Evolutionary conservation across 2,113 vertebrate species (phyloP).

Genomic region (Scatophagus argus): DNA sequence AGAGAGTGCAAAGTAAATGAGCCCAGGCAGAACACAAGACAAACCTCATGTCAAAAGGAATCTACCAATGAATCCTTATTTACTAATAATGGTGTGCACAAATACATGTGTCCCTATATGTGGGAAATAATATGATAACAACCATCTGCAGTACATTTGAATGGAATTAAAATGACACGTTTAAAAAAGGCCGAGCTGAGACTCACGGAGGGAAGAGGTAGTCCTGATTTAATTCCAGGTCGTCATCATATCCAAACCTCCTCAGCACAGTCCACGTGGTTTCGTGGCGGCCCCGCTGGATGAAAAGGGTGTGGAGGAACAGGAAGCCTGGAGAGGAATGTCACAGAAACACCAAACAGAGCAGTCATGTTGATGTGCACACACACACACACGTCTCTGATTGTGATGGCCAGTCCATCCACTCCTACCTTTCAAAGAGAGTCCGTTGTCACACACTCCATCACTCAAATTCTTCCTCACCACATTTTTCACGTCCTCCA

Average conservation of each 20-base stretch:
- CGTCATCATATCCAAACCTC: conserved; percentile 96
- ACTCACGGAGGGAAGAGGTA: conserved; percentile 95
- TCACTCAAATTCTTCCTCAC: conserved; percentile 94
- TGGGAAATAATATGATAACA: too few species aligned
- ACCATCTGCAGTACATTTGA: too few species aligned
- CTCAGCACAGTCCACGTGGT: conserved; percentile 97
- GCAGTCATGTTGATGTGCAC: not conserved
- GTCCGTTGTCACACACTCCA: conserved; percentile 91
- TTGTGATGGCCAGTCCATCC: too few species aligned
- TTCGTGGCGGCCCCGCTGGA: conserved; percentile 97
- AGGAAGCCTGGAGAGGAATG: conserved; percentile 89
- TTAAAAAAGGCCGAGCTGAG: too few species aligned
- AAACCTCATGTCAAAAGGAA: too few species aligned
- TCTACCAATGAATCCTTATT: not conserved
- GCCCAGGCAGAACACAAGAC: not conserved
- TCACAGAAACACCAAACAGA: not conserved
- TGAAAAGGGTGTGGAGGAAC: conserved; percentile 97
- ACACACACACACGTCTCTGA: too few species aligned
- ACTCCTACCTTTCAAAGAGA: conserved; percentile 91
- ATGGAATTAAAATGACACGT: too few species aligned
- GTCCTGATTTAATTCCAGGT: conserved; percentile 95
- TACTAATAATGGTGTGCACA: too few species aligned
- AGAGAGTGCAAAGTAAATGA: not conserved
- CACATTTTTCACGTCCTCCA: conserved; percentile 98
- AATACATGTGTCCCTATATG: too few species aligned